Base-by-base conservation (phyloP, 2,797 vertebrate species). In the Alouatta caraya region DNA sequence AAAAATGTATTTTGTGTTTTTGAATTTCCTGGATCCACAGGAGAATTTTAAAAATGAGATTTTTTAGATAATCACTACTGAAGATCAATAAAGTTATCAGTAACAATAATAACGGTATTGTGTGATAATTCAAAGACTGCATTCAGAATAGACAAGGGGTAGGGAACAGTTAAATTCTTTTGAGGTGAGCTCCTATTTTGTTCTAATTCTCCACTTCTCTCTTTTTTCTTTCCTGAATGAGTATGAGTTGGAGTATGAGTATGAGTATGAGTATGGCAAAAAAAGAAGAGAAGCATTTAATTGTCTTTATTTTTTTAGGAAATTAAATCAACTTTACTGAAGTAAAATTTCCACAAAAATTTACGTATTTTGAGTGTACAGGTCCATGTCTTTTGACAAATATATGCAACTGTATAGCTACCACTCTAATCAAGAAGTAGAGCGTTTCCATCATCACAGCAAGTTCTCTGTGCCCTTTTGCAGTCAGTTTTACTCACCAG, bases 1-100 rank as follows among this genome's bases (percentile, higher is more conserved):
- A 72, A 72, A 37, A 39, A 37, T 26, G 72, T 11, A 42, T 52
- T 42, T 80, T 52, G 30, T 96, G 46, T 15, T 80, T 78, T 92
- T 78, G 17, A 92, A 81, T 19, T 78, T 59, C 42, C 13, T 57
- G 24, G 19, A 37, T 78, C 64, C 86, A 88, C 42, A 64, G 82
- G 52, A 92, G 70, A 90, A 93, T 93, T 86, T 91, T 93, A 82
- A 70, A 96, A 96, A 89, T 22, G 82, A 76, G 52, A 95, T 46
- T 82, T 64, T 64, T 94, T 86, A 85, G 94, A 46, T 75, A 64
- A 44, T 93, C 50, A 75, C 50, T 46, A 50, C 4, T 67, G 14
- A 39, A 67, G 55, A 89, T 80, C n/a, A 57, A 52, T 96, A 90
- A 96, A 91, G 5, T 76, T 78, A 55, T 37, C 15, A 57, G 39